phyloP scores from a whole-genome alignment of 2,888 invertebrate genomes.

The Carterocephalus palaemon region DNA sequence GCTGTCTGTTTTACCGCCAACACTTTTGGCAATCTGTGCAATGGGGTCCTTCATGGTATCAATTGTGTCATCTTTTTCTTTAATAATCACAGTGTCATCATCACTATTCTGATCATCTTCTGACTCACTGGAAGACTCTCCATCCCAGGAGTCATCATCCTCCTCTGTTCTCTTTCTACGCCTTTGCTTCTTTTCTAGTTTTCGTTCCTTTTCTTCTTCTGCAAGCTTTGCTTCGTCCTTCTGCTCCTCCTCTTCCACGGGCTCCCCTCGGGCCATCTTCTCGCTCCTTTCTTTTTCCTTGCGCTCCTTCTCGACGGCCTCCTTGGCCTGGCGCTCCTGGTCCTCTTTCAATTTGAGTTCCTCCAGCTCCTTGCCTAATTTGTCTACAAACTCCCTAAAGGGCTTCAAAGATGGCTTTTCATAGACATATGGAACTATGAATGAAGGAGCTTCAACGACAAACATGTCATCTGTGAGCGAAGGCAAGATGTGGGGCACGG shows the following conservation, averaged over 20 bases:
- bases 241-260: slow-evolving; percentile 42
- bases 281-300: slow-evolving; percentile 69
- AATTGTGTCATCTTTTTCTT: slow-evolving; percentile 76
- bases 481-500: slow-evolving; percentile 81
- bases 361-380: slow-evolving; percentile 82
- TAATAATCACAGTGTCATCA: slow-evolving; percentile 75
- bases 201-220: slow-evolving; percentile 49
- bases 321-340: slow-evolving; percentile 54
- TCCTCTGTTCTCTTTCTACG: slow-evolving; percentile 63
- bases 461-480: slow-evolving; percentile 95
- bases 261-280: slow-evolving; percentile 54
- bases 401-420: slow-evolving; percentile 92
- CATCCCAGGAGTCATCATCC: slow-evolving; percentile 81
- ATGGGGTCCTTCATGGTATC: slow-evolving; percentile 74
- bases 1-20: slow-evolving; percentile 79
- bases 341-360: slow-evolving; percentile 63
- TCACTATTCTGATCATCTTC: slow-evolving; percentile 71
- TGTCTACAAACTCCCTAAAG: slow-evolving; percentile 85
- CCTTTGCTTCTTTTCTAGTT: slow-evolving; percentile 54
- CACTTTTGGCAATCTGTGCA: slow-evolving; percentile 59
- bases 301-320: slow-evolving; percentile 54
- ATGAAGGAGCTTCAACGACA: slow-evolving; percentile 94
- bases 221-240: slow-evolving; percentile 38
- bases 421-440: slow-evolving; percentile 95
- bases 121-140: slow-evolving; percentile 74